A percentile compares a stretch with the other conserved stretches of the same genome.
phyloP scores from a whole-genome alignment of 2,113 vertebrate species.

The Monopterus albus region DNA sequence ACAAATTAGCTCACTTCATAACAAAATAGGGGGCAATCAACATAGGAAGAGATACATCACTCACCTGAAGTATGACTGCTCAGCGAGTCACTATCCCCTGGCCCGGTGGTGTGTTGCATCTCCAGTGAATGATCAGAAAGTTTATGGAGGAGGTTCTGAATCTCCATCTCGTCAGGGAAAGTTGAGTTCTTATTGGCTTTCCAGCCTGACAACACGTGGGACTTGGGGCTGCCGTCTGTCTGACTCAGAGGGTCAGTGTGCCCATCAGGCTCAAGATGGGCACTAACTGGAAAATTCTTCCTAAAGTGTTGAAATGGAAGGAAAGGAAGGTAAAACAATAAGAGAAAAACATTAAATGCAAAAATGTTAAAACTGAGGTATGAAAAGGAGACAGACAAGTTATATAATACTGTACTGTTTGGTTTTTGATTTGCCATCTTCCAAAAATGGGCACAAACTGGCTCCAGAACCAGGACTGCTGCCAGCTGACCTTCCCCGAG shows the following conservation, averaged over 20 bases:
- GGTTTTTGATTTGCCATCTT: slow-evolving; percentile 30
- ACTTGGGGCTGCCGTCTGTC: slow-evolving; percentile 32
- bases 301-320: slow-evolving; percentile 9
- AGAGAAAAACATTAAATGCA: background rate
- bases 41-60: background rate
- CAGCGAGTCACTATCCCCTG: slow-evolving; percentile 70
- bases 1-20: no score
- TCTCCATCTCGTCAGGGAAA: slow-evolving; percentile 79
- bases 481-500: slow-evolving; percentile 31
- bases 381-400: background rate
- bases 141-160: slow-evolving; percentile 80
- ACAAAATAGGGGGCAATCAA: background rate
- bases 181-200: slow-evolving; percentile 62
- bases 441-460: slow-evolving; percentile 17
- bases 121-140: slow-evolving; percentile 78
- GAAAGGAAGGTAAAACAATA: background rate
- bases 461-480: slow-evolving; percentile 44
- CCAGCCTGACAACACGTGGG: slow-evolving; percentile 5
- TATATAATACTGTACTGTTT: slow-evolving; percentile 45
- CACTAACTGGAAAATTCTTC: slow-evolving; percentile 1
- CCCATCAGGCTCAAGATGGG: slow-evolving; percentile 3
- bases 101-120: slow-evolving; percentile 53
- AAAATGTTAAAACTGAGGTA: background rate
- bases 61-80: slow-evolving; percentile 76
- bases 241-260: slow-evolving; percentile 17